phyloP scores from a whole-genome alignment of 1,140 invertebrate species.

The Lepidotrigona ventralis region DNA sequence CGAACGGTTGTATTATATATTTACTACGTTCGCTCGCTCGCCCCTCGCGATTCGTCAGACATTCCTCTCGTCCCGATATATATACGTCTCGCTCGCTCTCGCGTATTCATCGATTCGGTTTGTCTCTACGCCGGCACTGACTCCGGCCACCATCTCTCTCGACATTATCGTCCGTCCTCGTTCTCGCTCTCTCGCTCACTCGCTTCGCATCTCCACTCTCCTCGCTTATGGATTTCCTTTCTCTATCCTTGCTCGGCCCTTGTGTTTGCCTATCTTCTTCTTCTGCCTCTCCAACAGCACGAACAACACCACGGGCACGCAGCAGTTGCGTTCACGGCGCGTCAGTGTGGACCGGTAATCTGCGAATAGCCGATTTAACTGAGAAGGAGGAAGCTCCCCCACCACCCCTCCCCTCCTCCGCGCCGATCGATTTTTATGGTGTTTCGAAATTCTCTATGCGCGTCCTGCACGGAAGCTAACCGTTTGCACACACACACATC shows the following conservation, averaged over 20 bases:
- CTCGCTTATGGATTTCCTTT: not conserved
- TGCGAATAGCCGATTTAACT: conserved; percentile 47
- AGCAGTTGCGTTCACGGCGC: conserved; percentile 10
- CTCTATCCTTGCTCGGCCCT: conserved; percentile 1
- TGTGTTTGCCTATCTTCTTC: conserved; percentile 10
- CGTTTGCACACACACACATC: not conserved
- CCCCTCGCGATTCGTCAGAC: not conserved
- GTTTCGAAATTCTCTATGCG: conserved; percentile 64
- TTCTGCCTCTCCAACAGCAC: not conserved
- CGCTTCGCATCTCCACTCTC: not conserved
- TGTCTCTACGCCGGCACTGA: not conserved
- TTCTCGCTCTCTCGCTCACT: not conserved
- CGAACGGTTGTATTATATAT: not conserved
- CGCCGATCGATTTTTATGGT: conserved; percentile 64
- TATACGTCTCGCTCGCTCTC: not conserved
- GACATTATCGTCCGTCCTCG: not conserved
- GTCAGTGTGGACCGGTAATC: conserved; percentile 37
- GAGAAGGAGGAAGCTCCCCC: conserved; percentile 6
- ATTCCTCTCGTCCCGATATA: too few relatives aligned
- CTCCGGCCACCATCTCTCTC: not conserved
- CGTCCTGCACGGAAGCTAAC: conserved; percentile 40
- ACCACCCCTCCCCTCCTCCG: too few relatives aligned
- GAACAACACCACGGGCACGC: not conserved
- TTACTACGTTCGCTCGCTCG: conserved; percentile 16
- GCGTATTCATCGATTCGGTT: conserved; percentile 15